Evolutionary conservation across 2,888 invertebrate genomes (phyloP).

Genomic region (Carterocephalus palaemon): DNA sequence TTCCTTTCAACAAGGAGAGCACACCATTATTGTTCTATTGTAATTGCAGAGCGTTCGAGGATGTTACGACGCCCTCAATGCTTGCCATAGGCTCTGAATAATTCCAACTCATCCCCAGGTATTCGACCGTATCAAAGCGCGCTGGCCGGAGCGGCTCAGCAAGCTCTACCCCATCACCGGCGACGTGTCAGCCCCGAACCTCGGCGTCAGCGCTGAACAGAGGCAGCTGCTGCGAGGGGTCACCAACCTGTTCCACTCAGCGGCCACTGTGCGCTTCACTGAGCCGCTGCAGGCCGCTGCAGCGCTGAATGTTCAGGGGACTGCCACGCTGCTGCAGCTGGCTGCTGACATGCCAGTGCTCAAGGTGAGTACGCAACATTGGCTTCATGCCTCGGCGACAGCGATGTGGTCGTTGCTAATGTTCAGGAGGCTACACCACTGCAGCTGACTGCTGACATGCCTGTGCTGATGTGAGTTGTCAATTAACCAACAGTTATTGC

Average conservation of each 20-base stretch:
- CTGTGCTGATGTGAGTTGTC: slow-evolving; percentile 84
- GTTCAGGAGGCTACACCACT: slow-evolving; percentile 90
- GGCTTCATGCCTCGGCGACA: too few species aligned
- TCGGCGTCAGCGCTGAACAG: slow-evolving; percentile 85
- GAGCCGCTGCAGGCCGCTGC: slow-evolving; percentile 93
- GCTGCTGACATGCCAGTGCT: slow-evolving; percentile 89
- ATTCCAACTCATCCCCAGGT: slow-evolving; percentile 70
- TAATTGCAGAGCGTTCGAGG: too few species aligned
- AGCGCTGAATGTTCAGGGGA: slow-evolving; percentile 93
- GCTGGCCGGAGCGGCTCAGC: slow-evolving; percentile 81
- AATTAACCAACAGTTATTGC: too few species aligned
- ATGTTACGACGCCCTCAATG: too few species aligned
- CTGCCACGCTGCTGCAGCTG: slow-evolving; percentile 88
- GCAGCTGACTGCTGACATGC: slow-evolving; percentile 89
- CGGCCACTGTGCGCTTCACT: slow-evolving; percentile 96
- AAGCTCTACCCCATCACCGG: slow-evolving; percentile 86
- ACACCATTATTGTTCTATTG: too few species aligned
- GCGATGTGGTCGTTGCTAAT: too few species aligned
- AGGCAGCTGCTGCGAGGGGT: slow-evolving; percentile 82
- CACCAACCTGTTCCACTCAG: slow-evolving; percentile 95
- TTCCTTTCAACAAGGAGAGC: too few species aligned
- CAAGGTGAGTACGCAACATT: slow-evolving; percentile 80
- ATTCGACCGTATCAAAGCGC: slow-evolving; percentile 83
- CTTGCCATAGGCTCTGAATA: too few species aligned
- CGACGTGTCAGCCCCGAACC: slow-evolving; percentile 84